These are phyloP conservation scores for Damaliscus lunatus DNA, from an alignment of 2,113 vertebrate genomes.

Conservation along the genomic window DNA sequence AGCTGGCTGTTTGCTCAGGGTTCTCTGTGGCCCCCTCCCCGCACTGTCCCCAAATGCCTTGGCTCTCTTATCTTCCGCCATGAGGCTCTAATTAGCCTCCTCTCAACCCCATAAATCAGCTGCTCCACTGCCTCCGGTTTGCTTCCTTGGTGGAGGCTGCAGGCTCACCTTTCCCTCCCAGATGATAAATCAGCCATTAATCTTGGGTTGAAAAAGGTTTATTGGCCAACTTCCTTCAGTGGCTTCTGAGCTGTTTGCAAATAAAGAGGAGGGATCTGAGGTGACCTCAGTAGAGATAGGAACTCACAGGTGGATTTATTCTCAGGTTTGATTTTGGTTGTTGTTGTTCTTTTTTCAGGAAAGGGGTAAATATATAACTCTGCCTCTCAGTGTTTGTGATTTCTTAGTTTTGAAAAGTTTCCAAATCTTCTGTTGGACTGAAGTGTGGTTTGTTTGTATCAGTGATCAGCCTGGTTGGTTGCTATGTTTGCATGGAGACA, in stretches of 20 bases:
- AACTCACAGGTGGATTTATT: constrained; percentile 80
- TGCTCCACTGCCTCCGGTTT: constrained; percentile 38
- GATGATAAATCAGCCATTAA: constrained; percentile 74
- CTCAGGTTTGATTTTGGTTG: constrained; percentile 69
- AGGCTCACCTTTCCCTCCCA: constrained; percentile 54
- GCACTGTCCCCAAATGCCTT: constrained; percentile 14
- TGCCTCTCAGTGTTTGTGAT: neutral
- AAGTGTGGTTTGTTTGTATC: constrained; percentile 27
- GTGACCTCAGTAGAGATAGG: constrained; percentile 71
- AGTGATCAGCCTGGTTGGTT: neutral
- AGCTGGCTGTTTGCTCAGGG: neutral
- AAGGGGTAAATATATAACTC: constrained; percentile 74
- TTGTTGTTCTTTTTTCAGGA: neutral
- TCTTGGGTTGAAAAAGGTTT: constrained; percentile 68
- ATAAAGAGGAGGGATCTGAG: constrained; percentile 72
- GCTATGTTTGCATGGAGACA: constrained; percentile 34
- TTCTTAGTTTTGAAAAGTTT: constrained; percentile 54
- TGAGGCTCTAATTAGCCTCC: constrained; percentile 49
- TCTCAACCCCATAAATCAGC: constrained; percentile 43
- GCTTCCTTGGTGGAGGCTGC: constrained; percentile 1
- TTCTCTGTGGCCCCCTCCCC: neutral
- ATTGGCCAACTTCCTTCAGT: constrained; percentile 66
- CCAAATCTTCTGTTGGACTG: constrained; percentile 30
- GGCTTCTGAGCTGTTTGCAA: constrained; percentile 79
- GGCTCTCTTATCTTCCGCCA: constrained; percentile 19